A percentile compares a stretch with the other conserved stretches of the same genome.
These are phyloP conservation scores for Ivindomyrus marchei DNA, from an alignment of 2,113 vertebrate genomes.

Conservation along the genomic window DNA sequence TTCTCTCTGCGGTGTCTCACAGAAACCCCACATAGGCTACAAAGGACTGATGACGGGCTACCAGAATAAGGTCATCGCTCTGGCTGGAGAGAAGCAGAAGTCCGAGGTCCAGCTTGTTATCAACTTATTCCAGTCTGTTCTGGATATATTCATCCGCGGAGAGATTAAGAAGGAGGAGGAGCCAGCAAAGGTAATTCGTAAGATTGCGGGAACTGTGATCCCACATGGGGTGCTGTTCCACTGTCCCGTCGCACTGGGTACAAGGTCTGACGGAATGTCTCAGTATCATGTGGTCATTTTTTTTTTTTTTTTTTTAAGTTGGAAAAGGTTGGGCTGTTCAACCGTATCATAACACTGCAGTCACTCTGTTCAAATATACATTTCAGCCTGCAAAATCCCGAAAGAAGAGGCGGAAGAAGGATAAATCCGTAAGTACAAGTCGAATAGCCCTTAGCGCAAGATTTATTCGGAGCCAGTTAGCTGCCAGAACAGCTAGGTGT, in stretches of 20 bases:
- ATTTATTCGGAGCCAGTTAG: background rate
- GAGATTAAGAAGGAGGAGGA: conserved; percentile 85
- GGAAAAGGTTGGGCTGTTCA: background rate
- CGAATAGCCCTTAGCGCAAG: background rate
- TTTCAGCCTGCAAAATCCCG: conserved; percentile 77
- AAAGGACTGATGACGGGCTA: conserved; percentile 85
- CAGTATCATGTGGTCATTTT: background rate
- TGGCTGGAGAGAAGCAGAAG: conserved; percentile 77
- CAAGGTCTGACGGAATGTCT: background rate
- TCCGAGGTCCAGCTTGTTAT: conserved; percentile 83
- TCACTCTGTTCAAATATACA: background rate
- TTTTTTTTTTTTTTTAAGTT: background rate
- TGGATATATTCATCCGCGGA: conserved; percentile 89
- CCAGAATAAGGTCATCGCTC: conserved; percentile 77
- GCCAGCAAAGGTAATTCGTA: conserved; percentile 62
- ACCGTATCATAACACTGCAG: background rate
- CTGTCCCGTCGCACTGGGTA: background rate
- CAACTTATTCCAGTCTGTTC: conserved; percentile 90
- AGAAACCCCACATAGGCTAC: conserved; percentile 89
- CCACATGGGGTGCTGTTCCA: background rate
- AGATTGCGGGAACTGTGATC: background rate
- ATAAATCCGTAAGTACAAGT: conserved; percentile 73
- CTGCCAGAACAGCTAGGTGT: background rate
- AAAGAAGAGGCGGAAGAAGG: conserved; percentile 91
- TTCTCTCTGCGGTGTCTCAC: conserved; percentile 10